Base-by-base conservation (phyloP, 2,797 vertebrate species). In the Manis crassicaudata region DNA sequence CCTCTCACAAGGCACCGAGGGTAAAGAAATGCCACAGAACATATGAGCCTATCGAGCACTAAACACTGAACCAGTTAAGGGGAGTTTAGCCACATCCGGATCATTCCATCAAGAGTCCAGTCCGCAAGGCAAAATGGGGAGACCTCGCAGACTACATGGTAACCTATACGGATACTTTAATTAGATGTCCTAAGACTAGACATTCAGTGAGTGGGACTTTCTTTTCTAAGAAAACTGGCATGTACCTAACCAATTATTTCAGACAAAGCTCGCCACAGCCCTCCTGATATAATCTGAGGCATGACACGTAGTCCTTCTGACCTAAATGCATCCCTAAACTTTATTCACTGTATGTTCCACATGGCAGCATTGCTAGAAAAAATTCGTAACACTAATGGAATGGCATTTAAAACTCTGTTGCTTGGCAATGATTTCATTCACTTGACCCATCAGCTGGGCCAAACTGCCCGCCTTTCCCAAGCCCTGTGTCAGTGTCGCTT, bases 161-260 rank as follows among this genome's bases (percentile, higher is more conserved):
- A 46, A 46, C 43, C 43, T 46, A 63, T 58, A 65, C 20, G 3
- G 11, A 63, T 35, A 90, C 23, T 62, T 67, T 52, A 67, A 75
- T 85, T 54, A 76, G 54, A 88, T 81, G 25, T 6, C 35, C 50
- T 68, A 35, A 92, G 73, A 85, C 35, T 23, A 62, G 5, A 75
- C 13, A 87, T 82, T 43, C 87, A 72, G 77, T 62, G 84, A 18
- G 54, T 37, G 25, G 40, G 37, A 37, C 46, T 82, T 54, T 20
- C 25, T 62, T 79, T 80, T 95, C 90, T 58, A 87, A 90, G 37
- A 77, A 77, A 90, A 87, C n/a, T 25, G 58, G n/a, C 40, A 21
- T 21, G 56, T 18, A 77, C 8, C 18, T 86, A 86, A 81, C 16
- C 14, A 37, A 10, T 73, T 65, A 16, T 88, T 81, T 72, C 56